Conservation (phyloP, 1,140 invertebrate genomes). For the Eupristina koningsbergeri region DNA sequence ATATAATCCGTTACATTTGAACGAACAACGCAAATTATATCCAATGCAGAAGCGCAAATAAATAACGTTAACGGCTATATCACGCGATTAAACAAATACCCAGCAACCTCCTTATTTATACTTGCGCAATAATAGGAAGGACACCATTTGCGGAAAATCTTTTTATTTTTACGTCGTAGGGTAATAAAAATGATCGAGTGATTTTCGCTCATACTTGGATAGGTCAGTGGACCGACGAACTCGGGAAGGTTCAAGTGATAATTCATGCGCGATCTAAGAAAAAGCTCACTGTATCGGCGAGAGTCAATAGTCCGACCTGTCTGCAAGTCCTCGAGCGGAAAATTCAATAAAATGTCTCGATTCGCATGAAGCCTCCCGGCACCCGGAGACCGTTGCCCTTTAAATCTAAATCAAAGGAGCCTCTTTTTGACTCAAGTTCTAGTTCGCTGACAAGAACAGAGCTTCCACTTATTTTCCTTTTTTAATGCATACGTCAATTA, state of each 20-base stretch:
- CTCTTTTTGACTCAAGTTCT: background rate
- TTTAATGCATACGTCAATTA: no score
- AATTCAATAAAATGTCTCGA: slow-evolving; percentile 67
- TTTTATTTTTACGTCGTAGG: background rate
- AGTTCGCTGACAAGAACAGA: no score
- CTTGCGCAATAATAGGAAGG: no score
- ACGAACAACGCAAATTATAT: background rate
- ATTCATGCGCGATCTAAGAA: slow-evolving; percentile 64
- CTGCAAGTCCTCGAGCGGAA: slow-evolving; percentile 64
- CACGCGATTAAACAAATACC: background rate
- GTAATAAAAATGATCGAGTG: slow-evolving; percentile 25
- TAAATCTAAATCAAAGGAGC: background rate
- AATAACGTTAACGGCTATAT: background rate
- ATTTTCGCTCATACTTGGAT: slow-evolving; percentile 55
- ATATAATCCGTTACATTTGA: background rate
- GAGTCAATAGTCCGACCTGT: slow-evolving; percentile 65
- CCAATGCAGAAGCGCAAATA: background rate
- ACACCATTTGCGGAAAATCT: background rate
- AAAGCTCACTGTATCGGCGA: slow-evolving; percentile 58
- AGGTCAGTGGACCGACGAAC: slow-evolving; percentile 34
- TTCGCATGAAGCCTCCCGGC: slow-evolving; percentile 62
- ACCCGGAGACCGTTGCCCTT: slow-evolving; percentile 5
- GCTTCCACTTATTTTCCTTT: background rate
- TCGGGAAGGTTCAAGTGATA: slow-evolving; percentile 56
- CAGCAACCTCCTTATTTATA: background rate